phyloP scores from a whole-genome alignment of 2,797 vertebrate genomes.

The Dicrostonyx torquatus region DNA sequence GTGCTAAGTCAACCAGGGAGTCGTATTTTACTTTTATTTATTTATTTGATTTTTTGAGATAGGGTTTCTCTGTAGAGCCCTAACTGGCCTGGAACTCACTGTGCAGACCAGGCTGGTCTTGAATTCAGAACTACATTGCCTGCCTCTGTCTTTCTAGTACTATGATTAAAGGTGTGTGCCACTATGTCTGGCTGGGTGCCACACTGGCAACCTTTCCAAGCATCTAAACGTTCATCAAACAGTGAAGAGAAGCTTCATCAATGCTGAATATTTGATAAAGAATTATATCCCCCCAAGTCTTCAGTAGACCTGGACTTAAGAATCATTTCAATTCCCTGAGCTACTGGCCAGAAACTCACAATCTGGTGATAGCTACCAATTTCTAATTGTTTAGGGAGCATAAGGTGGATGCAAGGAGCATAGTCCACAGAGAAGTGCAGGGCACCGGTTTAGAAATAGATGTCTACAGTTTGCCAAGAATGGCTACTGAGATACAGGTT shows the following conservation, averaged over 20 bases:
- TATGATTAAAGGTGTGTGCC: background rate
- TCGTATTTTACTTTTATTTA: background rate
- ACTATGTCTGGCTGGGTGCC: background rate
- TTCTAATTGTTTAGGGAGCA: constrained; percentile 15
- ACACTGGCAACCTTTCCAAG: constrained; percentile 13
- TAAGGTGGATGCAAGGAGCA: background rate
- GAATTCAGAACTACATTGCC: background rate
- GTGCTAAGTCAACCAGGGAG: too few relatives aligned
- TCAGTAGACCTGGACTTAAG: constrained; percentile 29
- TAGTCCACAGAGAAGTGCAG: background rate
- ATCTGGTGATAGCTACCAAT: constrained; percentile 24
- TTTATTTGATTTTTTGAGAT: background rate
- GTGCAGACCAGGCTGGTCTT: background rate
- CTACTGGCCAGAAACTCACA: constrained; percentile 59
- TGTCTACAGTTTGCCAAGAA: background rate
- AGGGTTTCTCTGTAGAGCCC: background rate
- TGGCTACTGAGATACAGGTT: background rate
- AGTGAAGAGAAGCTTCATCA: background rate
- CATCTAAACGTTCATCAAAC: constrained; percentile 13
- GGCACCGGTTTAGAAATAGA: constrained; percentile 29
- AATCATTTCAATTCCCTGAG: constrained; percentile 48
- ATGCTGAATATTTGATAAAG: background rate
- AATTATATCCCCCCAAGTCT: constrained; percentile 14
- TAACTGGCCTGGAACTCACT: background rate
- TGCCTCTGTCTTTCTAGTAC: background rate